These are phyloP conservation scores for Balanococcus diminutus DNA, from an alignment of 2,888 invertebrate species.

Conservation along the genomic window DNA sequence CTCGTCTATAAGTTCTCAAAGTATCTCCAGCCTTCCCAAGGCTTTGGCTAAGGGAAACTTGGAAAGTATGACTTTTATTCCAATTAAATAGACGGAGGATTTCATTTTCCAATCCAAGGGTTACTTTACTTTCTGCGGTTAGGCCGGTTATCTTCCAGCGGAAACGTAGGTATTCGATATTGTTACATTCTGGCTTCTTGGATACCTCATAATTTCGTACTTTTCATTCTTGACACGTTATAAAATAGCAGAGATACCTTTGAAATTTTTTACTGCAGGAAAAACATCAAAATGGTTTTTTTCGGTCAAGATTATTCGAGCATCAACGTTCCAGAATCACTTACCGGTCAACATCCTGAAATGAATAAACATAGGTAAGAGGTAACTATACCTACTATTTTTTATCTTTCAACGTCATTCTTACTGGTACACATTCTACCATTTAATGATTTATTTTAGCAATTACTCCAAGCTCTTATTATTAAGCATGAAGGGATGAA, in stretches of 20 bases:
- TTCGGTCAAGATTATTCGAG: too few species aligned
- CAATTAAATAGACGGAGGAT: neutral
- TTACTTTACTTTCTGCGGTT: too few species aligned
- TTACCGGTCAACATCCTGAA: neutral
- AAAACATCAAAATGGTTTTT: neutral
- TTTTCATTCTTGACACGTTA: too few species aligned
- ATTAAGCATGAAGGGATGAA: neutral
- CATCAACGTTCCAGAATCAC: too few species aligned
- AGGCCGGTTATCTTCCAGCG: neutral
- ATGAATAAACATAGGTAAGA: neutral
- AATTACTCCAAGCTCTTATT: neutral
- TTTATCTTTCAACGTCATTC: neutral
- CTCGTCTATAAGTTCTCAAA: neutral
- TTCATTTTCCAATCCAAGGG: neutral
- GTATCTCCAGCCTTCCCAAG: neutral
- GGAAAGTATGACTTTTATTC: neutral
- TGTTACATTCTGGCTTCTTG: neutral
- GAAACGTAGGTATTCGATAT: neutral
- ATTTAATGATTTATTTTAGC: neutral
- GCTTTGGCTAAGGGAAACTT: too few species aligned
- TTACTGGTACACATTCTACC: neutral
- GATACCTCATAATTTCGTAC: too few species aligned
- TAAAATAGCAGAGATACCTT: too few species aligned
- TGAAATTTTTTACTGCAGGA: neutral
- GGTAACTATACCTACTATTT: too few species aligned